phyloP scores from a whole-genome alignment of 2,888 invertebrate genomes.

The Vandiemenella viatica region DNA sequence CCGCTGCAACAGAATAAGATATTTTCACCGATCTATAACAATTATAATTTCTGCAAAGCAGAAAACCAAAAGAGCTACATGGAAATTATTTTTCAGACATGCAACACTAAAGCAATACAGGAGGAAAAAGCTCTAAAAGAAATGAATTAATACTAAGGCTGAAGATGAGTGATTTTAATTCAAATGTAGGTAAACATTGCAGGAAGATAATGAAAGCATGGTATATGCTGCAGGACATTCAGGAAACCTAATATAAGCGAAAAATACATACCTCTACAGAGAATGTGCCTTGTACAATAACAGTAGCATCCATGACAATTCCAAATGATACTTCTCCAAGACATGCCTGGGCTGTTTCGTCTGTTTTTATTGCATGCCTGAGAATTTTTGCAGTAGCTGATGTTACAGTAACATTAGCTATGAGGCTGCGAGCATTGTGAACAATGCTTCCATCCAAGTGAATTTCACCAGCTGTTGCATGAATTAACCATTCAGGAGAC shows the following conservation, averaged over 20 bases:
- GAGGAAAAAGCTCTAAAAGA: no score
- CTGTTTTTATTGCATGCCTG: conserved; percentile 30
- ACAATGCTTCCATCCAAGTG: conserved; percentile 53
- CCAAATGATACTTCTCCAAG: conserved; percentile 59
- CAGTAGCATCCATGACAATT: conserved; percentile 56
- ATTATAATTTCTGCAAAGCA: no score
- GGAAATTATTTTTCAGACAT: no score
- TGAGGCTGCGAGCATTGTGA: conserved; percentile 48
- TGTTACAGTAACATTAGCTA: conserved; percentile 55
- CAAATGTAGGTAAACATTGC: no score
- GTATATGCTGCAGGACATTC: no score
- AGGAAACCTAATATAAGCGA: no score
- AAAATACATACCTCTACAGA: conserved; percentile 47
- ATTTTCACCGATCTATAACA: neutral
- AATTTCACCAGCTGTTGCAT: conserved; percentile 52
- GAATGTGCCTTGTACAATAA: conserved; percentile 69
- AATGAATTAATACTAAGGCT: no score
- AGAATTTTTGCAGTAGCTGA: conserved; percentile 44
- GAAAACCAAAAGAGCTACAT: no score
- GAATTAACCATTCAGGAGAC: conserved; percentile 52
- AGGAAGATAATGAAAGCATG: no score
- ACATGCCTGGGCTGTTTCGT: conserved; percentile 37
- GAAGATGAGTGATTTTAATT: no score
- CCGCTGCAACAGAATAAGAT: neutral
- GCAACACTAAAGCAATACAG: no score